Evolutionary conservation across 1,140 invertebrate genomes (phyloP), one percentile per base, ranked within the genome.

Genomic region (Neodiprion virginianus): DNA sequence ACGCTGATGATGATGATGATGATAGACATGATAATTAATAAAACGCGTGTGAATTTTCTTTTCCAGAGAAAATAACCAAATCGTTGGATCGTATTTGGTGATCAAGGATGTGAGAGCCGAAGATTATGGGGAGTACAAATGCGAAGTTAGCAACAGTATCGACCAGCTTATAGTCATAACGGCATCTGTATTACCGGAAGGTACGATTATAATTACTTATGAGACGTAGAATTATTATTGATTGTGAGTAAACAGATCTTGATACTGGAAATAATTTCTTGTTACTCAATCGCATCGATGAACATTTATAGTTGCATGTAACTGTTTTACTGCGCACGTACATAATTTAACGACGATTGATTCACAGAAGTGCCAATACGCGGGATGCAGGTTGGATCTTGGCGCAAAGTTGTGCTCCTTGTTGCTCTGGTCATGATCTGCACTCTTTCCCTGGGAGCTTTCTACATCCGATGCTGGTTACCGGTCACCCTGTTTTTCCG

Each of bases 71-170:
- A 90, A 92, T 75, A 88, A 90, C 47, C 92, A 94, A 80, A 93
- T 93, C 69, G 89, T 93, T 74, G 93, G 93, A 1, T 91, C 92
- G 28, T 94, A 94, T 81, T 85, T 95, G 79, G 88, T 88, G 69
- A 92, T 94, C 72, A 88, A 90, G 48, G 86, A 89, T 50, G 89
- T 93, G 61, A 85, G 86, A 67, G 82, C 86, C 40, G 90, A 92
- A 77, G 92, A 94, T 88, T 93, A 92, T 82, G 92, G 93, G 21
- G 89, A 91, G 71, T 95, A 94, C 83, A 88, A 90, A 75, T 95
- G 93, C 83, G 81, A 84, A 74, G 84, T 90, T 76, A 90, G 88
- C 83, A 90, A 90, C 73, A 86, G 89, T 50, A 86, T 87, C 21
- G 89, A 89, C 76, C 88, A 90, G 71, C 84, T 87, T 71, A 82